Evolutionary conservation across 1,140 invertebrate genomes (phyloP), one percentile per base, ranked within the genome.

Genomic region (Micrasema minimum): DNA sequence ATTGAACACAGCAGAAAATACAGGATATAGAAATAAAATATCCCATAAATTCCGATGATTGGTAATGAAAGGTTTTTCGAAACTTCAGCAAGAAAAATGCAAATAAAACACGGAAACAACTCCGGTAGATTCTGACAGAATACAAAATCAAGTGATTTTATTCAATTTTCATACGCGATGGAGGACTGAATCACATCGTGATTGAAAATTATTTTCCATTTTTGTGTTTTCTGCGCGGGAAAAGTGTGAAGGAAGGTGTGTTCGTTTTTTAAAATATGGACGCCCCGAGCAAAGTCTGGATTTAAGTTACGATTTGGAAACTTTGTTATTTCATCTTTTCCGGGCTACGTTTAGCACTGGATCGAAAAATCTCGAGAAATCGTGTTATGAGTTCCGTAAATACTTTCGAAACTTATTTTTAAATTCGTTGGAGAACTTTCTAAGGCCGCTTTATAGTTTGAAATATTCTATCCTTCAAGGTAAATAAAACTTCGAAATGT

Each of bases 281-380:
- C 37, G 37, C 55, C 16, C 10, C 55, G 12, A 11, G 18, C 22
- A 11, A 53, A 7, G 43, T 7, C 55, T 10, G 55, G 37, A 23
- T 22, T 20, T 41, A 20, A 59, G 55, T 41, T 59, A 9, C 9
- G 55, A 20, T 11, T 59, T 20, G 9, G 55, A 11, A 22, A 59
- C 35, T 59, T 59, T 59, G 55, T 43, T 43, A 59, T n/a, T 16
- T 41, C 7, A 41, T 43, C 16, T 59, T 59, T 59, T 37, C 55
- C 14, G 37, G 2, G 35, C 37, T 41, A 35, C 55, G 20, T 38
- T 59, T 59, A 38, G 31, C 14, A 20, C 6, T 16, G 31, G 18
- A 38, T 38, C 16, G 31, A 41, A 51, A 46, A 59, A 38, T 38
- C 35, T 38, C 31, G 14, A 12, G 18, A 38, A 59, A 59, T 41